These are phyloP conservation scores for Polyploca ridens DNA, from an alignment of 2,888 invertebrate species.

Conservation along the genomic window DNA sequence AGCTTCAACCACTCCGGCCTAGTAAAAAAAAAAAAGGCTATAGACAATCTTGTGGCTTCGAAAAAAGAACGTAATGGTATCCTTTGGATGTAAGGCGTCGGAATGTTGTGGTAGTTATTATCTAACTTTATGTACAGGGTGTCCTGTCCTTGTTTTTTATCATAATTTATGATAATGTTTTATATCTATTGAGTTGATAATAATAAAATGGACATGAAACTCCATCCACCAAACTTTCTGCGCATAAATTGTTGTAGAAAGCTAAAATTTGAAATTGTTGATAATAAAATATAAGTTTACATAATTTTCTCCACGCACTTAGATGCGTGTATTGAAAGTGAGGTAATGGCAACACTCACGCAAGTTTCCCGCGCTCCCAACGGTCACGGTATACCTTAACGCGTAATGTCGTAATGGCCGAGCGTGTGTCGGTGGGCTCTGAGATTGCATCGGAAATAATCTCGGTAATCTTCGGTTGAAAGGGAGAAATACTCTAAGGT, in stretches of 20 bases:
- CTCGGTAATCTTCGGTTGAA: neutral
- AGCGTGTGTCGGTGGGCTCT: no score
- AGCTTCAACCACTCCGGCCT: neutral
- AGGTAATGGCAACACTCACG: neutral
- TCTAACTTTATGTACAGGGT: neutral
- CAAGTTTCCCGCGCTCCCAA: neutral
- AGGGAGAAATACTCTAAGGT: neutral
- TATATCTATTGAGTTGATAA: no score
- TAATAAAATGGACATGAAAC: no score
- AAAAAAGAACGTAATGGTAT: conserved; percentile 4
- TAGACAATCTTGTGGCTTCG: conserved; percentile 1
- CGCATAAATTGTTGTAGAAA: no score
- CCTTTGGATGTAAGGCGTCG: conserved; percentile 4
- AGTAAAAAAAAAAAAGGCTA: neutral
- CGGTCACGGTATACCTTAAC: neutral
- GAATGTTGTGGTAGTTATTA: neutral
- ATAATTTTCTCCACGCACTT: no score
- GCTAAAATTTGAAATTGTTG: no score
- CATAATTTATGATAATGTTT: neutral
- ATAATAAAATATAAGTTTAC: no score
- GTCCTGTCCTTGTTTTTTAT: neutral
- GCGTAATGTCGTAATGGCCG: neutral
- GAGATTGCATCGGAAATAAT: no score
- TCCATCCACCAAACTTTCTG: no score
- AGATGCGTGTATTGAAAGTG: neutral